Evolutionary conservation across 2,888 invertebrate species (phyloP), one percentile per base, ranked within the genome.

Genomic region (Spodoptera exigua): DNA sequence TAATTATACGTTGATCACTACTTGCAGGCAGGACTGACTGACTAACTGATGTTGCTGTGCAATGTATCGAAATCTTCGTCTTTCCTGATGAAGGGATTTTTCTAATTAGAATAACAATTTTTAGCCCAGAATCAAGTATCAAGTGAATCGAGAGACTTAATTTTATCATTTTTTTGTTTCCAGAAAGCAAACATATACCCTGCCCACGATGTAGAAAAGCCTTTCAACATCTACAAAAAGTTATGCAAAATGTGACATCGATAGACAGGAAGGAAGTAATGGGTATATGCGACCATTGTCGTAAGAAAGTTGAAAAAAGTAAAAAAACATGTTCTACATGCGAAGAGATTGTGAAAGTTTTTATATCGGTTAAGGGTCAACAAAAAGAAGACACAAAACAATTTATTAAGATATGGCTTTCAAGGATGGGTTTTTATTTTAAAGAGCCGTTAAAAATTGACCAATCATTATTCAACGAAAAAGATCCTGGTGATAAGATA

Each of bases 271-370:
- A 81, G 11, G 74, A 77, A 60, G 70, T 87, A n/a, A 72, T 82
- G 53, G 83, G 85, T 36, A 73, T 91, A 60, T 92, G 91, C 62
- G 79, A 87, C 35, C 86, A 88, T 61, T 92, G 92, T 70, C 81
- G 66, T 49, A 61, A 54, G 9, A 80, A 80, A 75, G 41, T 54
- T 18, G 49, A 53, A 52, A 48, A 52, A 37, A 54, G 10, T 7
- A 48, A 51, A 34, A 75, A 80, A 73, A 60, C 85, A 78, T 81
- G 91, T 82, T 46, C 77, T 77, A 32, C 83, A 81, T 84, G 90
- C 76, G 52, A 87, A 72, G 66, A 87, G 77, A 72, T 83, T 61
- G 67, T 83, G 12, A 76, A 85, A 70, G 74, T 84, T 75, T 85
- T 89, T 86, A 35, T 70, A 78, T 36, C 53, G 66, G 44, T 66